Evolutionary conservation across 2,888 invertebrate genomes (phyloP).

Genomic region (Lepeophtheirus nordmannii): DNA sequence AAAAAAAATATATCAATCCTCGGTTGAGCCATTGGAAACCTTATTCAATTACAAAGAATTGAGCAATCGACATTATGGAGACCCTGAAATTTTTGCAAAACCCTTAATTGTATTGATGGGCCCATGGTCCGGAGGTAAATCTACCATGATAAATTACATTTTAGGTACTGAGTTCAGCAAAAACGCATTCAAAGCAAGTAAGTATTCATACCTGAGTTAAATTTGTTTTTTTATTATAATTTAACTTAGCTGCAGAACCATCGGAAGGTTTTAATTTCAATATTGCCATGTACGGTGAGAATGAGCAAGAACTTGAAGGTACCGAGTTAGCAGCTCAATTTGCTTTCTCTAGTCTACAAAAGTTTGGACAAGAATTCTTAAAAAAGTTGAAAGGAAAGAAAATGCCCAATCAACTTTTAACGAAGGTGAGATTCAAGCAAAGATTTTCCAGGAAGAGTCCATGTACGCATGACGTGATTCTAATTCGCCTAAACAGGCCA

Average conservation of each 20-base stretch:
- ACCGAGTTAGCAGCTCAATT: slow-evolving; percentile 87
- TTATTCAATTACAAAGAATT: slow-evolving; percentile 79
- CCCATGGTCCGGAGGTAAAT: slow-evolving; percentile 91
- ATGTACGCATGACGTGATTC: neutral
- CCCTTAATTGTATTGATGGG: slow-evolving; percentile 85
- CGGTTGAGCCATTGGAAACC: slow-evolving; percentile 76
- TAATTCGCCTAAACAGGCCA: too few species aligned
- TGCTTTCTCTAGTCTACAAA: slow-evolving; percentile 81
- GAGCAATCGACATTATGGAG: slow-evolving; percentile 61
- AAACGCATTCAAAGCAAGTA: slow-evolving; percentile 33
- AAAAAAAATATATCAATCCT: slow-evolving; percentile 65
- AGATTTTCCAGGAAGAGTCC: neutral
- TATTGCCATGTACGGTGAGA: slow-evolving; percentile 23
- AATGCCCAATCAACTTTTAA: slow-evolving; percentile 63
- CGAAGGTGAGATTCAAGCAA: slow-evolving; percentile 48
- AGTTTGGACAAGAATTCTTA: slow-evolving; percentile 82
- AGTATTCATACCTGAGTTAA: neutral
- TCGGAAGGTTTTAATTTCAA: slow-evolving; percentile 51
- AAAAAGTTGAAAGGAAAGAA: slow-evolving; percentile 62
- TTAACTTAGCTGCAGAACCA: slow-evolving; percentile 63
- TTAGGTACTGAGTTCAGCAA: slow-evolving; percentile 68
- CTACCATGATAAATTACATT: slow-evolving; percentile 79
- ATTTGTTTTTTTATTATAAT: neutral
- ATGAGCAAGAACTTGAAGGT: slow-evolving; percentile 49
- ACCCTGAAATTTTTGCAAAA: slow-evolving; percentile 85